Evolutionary conservation across 2,797 vertebrate genomes (phyloP).

Genomic region (Enteromius afrohamiltoni): DNA sequence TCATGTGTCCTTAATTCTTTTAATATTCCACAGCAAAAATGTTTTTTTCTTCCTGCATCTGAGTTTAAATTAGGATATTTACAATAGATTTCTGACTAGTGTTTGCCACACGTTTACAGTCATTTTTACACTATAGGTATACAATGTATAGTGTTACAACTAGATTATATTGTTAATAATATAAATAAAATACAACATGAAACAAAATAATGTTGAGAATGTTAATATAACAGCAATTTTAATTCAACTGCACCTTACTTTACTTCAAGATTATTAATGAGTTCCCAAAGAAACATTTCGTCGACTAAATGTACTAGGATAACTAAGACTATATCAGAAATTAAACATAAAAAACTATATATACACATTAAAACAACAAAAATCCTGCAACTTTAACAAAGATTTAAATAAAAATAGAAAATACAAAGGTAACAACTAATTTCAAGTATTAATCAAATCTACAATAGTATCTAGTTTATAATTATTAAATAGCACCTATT

Average conservation of each 20-base stretch:
- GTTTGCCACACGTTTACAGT: not conserved
- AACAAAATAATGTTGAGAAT: not conserved
- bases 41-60: not conserved
- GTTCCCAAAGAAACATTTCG: not conserved
- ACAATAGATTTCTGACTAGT: not conserved
- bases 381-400: not conserved
- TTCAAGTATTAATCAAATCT: not conserved
- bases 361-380: not conserved
- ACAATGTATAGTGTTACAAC: not conserved
- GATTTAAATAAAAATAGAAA: not conserved
- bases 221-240: not conserved
- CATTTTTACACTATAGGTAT: not conserved
- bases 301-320: not conserved
- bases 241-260: not conserved
- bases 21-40: slow-evolving; percentile 50
- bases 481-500: not conserved
- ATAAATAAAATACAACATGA: not conserved
- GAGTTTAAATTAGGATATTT: not conserved
- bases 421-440: not conserved
- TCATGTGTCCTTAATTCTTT: slow-evolving; percentile 35
- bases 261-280: not conserved
- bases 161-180: not conserved
- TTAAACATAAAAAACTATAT: not conserved
- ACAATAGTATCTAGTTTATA: not conserved
- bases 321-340: not conserved